Evolutionary conservation across 2,113 vertebrate species (phyloP), one percentile per base, ranked within the genome.

Genomic region (Clarias batrachus): DNA sequence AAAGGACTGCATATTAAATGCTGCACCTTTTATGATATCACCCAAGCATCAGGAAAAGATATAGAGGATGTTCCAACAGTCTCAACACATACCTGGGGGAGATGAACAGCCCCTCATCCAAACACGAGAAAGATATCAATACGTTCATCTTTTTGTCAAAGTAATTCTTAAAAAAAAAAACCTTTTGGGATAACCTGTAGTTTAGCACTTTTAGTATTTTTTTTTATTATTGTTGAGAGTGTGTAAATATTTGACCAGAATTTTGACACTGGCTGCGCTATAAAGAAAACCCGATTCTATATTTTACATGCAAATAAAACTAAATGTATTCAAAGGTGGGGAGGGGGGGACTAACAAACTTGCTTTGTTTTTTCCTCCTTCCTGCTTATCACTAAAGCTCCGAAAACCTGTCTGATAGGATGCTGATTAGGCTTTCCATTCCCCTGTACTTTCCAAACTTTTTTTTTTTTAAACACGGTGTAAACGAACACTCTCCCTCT

Each of bases 401-500:
- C 90, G 90, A 90, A 90, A 93, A 94, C 91, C 92, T 89, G 93
- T 93, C 93, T 3, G 85, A 71, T 80, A 4, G 30, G 89, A 85
- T 54, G 68, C 86, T 86, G 30, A 74, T 21, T 37, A 86, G 13
- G 14, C 10, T 30, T 81, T 80, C 52, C 30, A 30, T 77, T 62
- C 71, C 23, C 59, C 19, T 37, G 33, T 33, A 77, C 17, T 65
- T 66, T 65, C 23, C 13, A 63, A 56, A 54, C 77, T 57, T 25
- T 11, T 37, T 37, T 37, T 37, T 37, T 17, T 87, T 76, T 65
- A 11, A 63, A 21, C 21, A 74, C 21, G 3, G 21, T 33, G 2
- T 17, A 71, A 12, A 30, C 16, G 3, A 25, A 68, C 13, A 19
- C 56, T 9, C 66, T 8, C 30, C 25, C 33, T 60, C 23, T 9